phyloP scores from a whole-genome alignment of 1,140 invertebrate species.

The Galleria mellonella region DNA sequence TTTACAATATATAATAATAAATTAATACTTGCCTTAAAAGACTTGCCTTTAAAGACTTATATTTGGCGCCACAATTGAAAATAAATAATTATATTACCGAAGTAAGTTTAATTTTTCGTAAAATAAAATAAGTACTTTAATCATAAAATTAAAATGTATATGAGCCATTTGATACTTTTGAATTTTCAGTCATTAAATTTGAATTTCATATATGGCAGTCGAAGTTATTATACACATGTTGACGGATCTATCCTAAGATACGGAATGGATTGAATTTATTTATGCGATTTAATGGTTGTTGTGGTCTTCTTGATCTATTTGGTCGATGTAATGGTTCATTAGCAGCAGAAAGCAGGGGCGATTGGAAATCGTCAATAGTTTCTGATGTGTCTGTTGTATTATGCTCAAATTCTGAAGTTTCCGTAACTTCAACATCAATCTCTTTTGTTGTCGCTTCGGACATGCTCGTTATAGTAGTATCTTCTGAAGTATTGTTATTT shows the following conservation, averaged over 20 bases:
- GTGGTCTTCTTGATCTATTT: constrained; percentile 47
- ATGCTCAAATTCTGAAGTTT: constrained; percentile 14
- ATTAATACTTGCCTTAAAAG: too few relatives aligned
- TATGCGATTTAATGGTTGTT: constrained; percentile 28
- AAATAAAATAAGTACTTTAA: too few relatives aligned
- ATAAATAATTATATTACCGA: too few relatives aligned
- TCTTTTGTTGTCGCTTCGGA: constrained; percentile 1
- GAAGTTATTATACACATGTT: constrained; percentile 14
- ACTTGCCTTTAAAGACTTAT: too few relatives aligned
- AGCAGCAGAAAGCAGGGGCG: constrained; percentile 56
- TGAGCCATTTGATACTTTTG: too few relatives aligned
- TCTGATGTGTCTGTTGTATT: constrained; percentile 22
- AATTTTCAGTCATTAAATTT: constrained; percentile 11
- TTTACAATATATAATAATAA: too few relatives aligned
- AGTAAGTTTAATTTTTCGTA: too few relatives aligned
- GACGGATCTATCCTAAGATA: constrained; percentile 53
- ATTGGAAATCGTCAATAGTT: constrained; percentile 51
- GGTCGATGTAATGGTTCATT: constrained; percentile 55
- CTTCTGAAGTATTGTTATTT: not conserved
- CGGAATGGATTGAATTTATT: constrained; percentile 67
- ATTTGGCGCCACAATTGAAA: too few relatives aligned
- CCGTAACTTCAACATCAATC: constrained; percentile 1
- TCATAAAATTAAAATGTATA: too few relatives aligned
- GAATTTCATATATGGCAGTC: constrained; percentile 19
- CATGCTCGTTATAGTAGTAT: not conserved